These are phyloP conservation scores for Nylanderia fulva DNA, from an alignment of 1,140 invertebrate genomes.

Conservation along the genomic window DNA sequence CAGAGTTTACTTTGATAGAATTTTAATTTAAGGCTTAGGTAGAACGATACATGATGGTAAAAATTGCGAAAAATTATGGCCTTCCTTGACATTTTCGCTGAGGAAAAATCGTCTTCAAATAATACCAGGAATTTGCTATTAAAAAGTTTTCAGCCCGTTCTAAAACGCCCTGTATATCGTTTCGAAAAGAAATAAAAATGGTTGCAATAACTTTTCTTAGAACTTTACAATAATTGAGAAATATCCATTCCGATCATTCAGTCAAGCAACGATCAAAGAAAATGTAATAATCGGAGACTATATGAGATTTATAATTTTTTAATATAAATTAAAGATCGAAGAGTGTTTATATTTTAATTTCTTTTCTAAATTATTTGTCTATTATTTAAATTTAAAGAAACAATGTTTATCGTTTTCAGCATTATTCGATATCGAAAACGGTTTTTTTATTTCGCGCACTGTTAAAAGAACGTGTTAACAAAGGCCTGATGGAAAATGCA, in stretches of 20 bases:
- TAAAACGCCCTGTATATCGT: too few species aligned
- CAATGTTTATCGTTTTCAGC: neutral
- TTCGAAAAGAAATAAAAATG: neutral
- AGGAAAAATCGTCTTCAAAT: too few species aligned
- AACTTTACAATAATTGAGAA: slow-evolving; percentile 18
- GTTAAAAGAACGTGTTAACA: slow-evolving; percentile 26
- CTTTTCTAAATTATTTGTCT: neutral
- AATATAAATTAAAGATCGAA: neutral
- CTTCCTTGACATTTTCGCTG: too few species aligned
- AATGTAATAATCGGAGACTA: neutral
- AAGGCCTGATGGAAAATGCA: neutral
- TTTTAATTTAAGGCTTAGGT: too few species aligned
- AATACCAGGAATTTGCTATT: too few species aligned
- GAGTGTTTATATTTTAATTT: neutral
- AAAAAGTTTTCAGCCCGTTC: too few species aligned
- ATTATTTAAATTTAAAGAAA: neutral
- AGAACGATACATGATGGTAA: too few species aligned
- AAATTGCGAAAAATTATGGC: too few species aligned
- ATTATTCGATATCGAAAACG: slow-evolving; percentile 5
- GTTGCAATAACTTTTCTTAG: neutral
- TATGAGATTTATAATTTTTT: neutral
- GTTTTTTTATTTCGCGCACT: neutral
- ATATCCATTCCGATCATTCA: neutral
- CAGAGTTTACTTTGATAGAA: too few species aligned
- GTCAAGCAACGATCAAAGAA: neutral